Evolutionary conservation across 53 echinoderm and acorn worm species (phyloP).

Genomic region (Patiria pectinifera): DNA sequence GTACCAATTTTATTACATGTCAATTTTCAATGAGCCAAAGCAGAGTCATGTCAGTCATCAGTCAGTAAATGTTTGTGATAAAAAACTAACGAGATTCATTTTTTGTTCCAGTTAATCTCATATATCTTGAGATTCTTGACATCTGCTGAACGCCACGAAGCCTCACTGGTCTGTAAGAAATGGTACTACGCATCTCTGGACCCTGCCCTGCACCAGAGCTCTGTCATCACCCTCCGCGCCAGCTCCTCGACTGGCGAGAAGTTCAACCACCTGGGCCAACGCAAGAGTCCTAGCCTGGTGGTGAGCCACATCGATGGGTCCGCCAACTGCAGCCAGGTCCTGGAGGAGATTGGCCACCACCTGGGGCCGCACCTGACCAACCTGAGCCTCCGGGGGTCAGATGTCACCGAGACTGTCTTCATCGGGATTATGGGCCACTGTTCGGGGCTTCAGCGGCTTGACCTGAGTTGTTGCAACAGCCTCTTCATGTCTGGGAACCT

Average conservation of each 20-base stretch:
- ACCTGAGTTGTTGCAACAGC: constrained; percentile 90
- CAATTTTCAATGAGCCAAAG: too few species aligned
- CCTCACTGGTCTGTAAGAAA: constrained; percentile 76
- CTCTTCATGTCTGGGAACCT: constrained; percentile 99
- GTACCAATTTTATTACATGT: too few species aligned
- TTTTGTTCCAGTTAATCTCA: constrained; percentile 77
- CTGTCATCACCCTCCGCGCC: constrained; percentile 80
- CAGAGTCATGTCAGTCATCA: not conserved
- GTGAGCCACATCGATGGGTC: constrained; percentile 87
- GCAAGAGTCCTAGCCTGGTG: constrained; percentile 89
- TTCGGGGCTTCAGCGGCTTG: constrained; percentile 64
- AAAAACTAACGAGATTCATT: too few species aligned
- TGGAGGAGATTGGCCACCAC: constrained; percentile 82
- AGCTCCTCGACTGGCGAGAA: constrained; percentile 63
- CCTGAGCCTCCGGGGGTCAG: constrained; percentile 89
- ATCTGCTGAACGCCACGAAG: constrained; percentile 84
- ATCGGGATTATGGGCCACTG: constrained; percentile 80
- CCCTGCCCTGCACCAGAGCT: constrained; percentile 81
- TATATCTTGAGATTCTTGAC: constrained; percentile 85
- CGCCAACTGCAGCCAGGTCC: constrained; percentile 66
- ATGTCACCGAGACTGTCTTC: constrained; percentile 82
- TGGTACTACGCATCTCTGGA: constrained; percentile 94
- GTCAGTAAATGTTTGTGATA: not conserved
- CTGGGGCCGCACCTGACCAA: constrained; percentile 80
- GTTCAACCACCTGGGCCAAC: constrained; percentile 73